Conservation (phyloP, 2,797 vertebrate species). For the Amblyopsis hoosieri region DNA sequence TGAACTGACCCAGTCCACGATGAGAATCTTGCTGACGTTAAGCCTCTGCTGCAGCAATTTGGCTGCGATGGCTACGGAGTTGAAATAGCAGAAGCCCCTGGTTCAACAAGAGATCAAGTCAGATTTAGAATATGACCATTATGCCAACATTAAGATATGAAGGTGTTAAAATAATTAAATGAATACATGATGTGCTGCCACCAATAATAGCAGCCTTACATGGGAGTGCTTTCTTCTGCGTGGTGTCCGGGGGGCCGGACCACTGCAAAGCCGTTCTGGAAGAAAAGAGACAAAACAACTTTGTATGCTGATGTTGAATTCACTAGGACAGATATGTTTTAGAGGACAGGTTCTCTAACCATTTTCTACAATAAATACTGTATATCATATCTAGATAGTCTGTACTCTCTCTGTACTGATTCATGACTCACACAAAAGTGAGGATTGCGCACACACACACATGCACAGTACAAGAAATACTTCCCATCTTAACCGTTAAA, state of each 20-base stretch:
- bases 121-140: neutral
- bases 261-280: conserved; percentile 95
- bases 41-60: conserved; percentile 91
- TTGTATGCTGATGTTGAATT: conserved; percentile 16
- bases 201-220: conserved; percentile 80
- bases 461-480: too few species aligned
- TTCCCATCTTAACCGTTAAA: too few species aligned
- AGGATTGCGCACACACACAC: too few species aligned
- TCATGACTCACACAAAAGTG: neutral
- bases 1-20: conserved; percentile 92
- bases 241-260: conserved; percentile 97
- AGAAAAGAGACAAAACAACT: conserved; percentile 20
- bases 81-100: conserved; percentile 98
- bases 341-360: too few species aligned
- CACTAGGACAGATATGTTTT: neutral
- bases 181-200: too few species aligned
- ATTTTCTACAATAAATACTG: too few species aligned
- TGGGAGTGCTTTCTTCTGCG: conserved; percentile 96
- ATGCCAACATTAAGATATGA: too few species aligned
- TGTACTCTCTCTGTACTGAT: too few species aligned
- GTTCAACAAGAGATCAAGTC: conserved; percentile 19
- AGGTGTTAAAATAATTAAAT: too few species aligned
- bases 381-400: neutral
- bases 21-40: conserved; percentile 89
- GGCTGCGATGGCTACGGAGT: conserved; percentile 93